Evolutionary conservation across 2,113 vertebrate genomes (phyloP).

Genomic region (Peromyscus leucopus): DNA sequence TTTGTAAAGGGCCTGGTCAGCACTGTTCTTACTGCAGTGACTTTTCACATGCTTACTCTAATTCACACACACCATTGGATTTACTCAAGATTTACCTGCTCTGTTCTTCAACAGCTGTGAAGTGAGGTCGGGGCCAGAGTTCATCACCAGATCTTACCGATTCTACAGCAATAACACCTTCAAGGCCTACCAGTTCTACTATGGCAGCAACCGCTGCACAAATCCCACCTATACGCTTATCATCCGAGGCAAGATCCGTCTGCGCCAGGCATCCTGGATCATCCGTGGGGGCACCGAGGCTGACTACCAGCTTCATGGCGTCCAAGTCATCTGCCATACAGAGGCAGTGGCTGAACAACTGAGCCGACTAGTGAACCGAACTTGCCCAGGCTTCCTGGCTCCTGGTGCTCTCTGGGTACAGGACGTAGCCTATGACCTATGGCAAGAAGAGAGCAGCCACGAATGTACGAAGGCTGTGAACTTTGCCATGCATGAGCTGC

Average conservation of each 20-base stretch:
- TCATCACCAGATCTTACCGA: slow-evolving; percentile 96
- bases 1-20: background rate
- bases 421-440: slow-evolving; percentile 90
- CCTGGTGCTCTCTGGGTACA: slow-evolving; percentile 88
- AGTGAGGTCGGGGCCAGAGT: slow-evolving; percentile 96
- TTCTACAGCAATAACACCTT: slow-evolving; percentile 96
- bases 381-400: slow-evolving; percentile 89
- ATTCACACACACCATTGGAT: background rate
- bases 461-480: slow-evolving; percentile 94
- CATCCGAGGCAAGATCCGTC: slow-evolving; percentile 92
- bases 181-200: slow-evolving; percentile 94
- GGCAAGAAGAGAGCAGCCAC: slow-evolving; percentile 91
- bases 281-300: slow-evolving; percentile 96
- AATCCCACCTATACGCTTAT: slow-evolving; percentile 91
- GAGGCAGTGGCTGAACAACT: slow-evolving; percentile 89
- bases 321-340: slow-evolving; percentile 93
- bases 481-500: slow-evolving; percentile 97
- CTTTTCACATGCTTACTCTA: background rate
- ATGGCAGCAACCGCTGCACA: slow-evolving; percentile 91
- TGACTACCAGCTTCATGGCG: slow-evolving; percentile 93
- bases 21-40: background rate
- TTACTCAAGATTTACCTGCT: background rate
- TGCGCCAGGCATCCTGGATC: slow-evolving; percentile 98
- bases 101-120: slow-evolving; percentile 91
- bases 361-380: slow-evolving; percentile 90